Conservation (phyloP, 2,797 vertebrate species). For the Clangula hyemalis region DNA sequence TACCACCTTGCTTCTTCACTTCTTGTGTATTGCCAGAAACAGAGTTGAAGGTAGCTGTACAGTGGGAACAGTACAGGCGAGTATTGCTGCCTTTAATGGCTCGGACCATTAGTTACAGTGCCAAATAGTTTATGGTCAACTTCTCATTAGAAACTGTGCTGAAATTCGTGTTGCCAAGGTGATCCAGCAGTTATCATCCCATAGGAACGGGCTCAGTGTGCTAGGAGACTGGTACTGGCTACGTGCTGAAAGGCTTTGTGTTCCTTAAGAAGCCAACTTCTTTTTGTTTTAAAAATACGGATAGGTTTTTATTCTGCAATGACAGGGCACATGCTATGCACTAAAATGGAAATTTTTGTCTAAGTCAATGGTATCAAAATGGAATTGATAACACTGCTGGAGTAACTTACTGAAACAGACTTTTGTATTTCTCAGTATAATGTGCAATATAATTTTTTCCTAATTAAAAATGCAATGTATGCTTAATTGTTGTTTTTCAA, state of each 20-base stretch:
- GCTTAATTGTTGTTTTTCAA: constrained; percentile 59
- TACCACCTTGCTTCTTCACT: not conserved
- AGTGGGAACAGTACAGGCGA: not conserved
- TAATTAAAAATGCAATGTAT: constrained; percentile 54
- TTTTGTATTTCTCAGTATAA: constrained; percentile 52
- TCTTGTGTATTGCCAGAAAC: not conserved
- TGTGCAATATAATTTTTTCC: constrained; percentile 76
- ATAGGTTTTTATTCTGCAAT: not conserved
- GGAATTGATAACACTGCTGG: constrained; percentile 49
- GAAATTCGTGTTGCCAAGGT: not conserved
- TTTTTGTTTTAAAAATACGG: constrained; percentile 19
- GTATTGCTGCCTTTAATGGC: not conserved
- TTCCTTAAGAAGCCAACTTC: not conserved
- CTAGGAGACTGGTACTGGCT: not conserved
- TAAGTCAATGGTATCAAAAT: not conserved
- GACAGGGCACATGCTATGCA: constrained; percentile 17
- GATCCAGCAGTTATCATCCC: not conserved
- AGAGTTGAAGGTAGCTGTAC: not conserved
- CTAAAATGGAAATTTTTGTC: constrained; percentile 22
- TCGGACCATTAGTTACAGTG: not conserved
- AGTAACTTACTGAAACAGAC: constrained; percentile 40
- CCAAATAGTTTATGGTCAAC: not conserved
- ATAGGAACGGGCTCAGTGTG: not conserved
- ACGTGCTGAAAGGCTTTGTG: not conserved
- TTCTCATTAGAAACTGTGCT: not conserved